A percentile compares a stretch with the other conserved stretches of the same genome.
These are phyloP conservation scores for Asarcornis scutulata DNA, from an alignment of 2,113 vertebrate species.

Conservation along the genomic window DNA sequence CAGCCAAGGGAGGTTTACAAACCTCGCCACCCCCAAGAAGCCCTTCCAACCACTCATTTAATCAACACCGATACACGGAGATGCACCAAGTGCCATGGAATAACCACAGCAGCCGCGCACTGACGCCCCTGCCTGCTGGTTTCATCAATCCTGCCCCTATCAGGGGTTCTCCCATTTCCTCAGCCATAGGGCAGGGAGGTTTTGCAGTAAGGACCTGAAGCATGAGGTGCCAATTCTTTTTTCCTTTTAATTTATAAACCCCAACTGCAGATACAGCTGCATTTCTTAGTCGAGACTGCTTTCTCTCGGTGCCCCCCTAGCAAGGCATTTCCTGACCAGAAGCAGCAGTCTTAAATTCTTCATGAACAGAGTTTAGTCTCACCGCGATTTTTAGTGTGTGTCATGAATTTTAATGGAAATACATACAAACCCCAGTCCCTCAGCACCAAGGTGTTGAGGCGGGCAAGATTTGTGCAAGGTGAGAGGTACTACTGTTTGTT, in stretches of 20 bases:
- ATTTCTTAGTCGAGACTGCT: background rate
- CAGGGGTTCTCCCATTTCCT: background rate
- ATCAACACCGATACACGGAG: rapidly evolving
- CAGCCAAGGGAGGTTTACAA: background rate
- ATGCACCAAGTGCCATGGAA: rapidly evolving
- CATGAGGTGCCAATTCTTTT: rapidly evolving
- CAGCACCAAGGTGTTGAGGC: background rate
- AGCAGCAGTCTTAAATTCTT: background rate
- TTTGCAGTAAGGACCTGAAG: background rate
- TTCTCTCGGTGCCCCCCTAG: background rate
- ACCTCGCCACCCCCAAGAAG: background rate
- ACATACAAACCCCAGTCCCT: background rate
- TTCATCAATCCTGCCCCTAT: rapidly evolving
- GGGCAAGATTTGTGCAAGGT: background rate
- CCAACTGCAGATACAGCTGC: background rate
- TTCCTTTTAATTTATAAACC: background rate
- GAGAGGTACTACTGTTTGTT: background rate
- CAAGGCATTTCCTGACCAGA: background rate
- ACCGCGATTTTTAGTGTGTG: background rate
- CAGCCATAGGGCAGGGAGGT: background rate
- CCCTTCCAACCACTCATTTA: background rate
- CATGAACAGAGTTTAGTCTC: background rate
- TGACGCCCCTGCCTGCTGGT: rapidly evolving
- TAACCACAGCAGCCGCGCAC: background rate
- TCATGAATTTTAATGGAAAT: constrained; percentile 10